Evolutionary conservation across 92 coral and sea anemone genomes (phyloP), one percentile per base, ranked within the genome.

Genomic region (Nematostella vectensis): DNA sequence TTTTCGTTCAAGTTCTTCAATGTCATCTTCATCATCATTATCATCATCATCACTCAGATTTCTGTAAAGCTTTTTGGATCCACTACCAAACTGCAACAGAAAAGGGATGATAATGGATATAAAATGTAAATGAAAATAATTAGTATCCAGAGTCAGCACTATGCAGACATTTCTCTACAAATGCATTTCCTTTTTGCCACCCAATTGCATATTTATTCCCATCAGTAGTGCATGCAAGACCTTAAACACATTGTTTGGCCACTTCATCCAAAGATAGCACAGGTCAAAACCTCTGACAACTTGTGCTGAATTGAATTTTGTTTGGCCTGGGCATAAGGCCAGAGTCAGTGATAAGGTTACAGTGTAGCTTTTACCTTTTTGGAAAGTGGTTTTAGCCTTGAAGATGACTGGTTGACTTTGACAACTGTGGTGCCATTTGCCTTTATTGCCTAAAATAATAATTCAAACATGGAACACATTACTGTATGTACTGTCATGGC

Each of bases 21-120:
- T 67, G 40, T 79, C 86, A 79, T 73, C 86, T 58, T 72, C 80
- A 55, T 73, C 80, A 16, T 79, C 76, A 61, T 67, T 61, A 27
- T 79, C 76, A 45, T 61, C 68, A 12, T 61, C 76, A 17, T 69
- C 71, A 47, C 71, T 68, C 17, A 51, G 48, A 24, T 54, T 31
- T 51, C 57, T 65, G 30, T 65, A 11, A 1, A 71, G 48, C 31
- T 65, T 45, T 50, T 59, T 78, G 1, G 65, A 17, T 11, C 55
- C 53, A 17, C 68, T 67, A 52, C 77, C 72, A 50, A 67, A 57
- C 83, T 77, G 20, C 4, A 11, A 45, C n/a, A 36, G 10, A 29
- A 21, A 60, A 3, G 1, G 4, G n/a, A n/a, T n/a, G n/a, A 42
- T 2, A 3, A 29, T 48, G 26, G 19, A 38, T 27, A 55, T n/a